Percentiles rank a stretch among this genome's conserved stretches.
Evolutionary conservation across 2,113 vertebrate species (phyloP).

Genomic region (Pungitius pungitius): DNA sequence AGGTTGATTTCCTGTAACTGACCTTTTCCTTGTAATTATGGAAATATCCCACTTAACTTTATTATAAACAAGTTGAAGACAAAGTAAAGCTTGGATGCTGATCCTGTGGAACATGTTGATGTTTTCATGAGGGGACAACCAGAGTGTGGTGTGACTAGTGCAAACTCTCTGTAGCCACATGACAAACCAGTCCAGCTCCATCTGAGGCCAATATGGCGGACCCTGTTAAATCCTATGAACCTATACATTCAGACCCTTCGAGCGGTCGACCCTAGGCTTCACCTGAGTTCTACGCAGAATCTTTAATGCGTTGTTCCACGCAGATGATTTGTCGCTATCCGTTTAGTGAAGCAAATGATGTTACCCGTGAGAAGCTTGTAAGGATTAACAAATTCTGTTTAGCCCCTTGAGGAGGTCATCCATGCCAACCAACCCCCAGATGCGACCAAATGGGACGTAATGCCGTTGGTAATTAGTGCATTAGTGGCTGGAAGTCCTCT

Average conservation of each 20-base stretch:
- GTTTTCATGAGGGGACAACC: neutral
- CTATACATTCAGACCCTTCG: neutral
- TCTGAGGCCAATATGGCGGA: neutral
- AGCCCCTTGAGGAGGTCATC: neutral
- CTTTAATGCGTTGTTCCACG: neutral
- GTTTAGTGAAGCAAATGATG: neutral
- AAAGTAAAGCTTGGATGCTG: neutral
- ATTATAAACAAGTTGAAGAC: neutral
- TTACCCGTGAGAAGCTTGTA: neutral
- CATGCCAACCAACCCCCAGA: conserved; percentile 7
- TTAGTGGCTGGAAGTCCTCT: conserved; percentile 13
- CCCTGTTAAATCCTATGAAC: neutral
- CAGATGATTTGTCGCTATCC: neutral
- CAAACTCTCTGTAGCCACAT: neutral
- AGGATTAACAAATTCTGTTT: conserved; percentile 4
- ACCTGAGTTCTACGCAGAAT: neutral
- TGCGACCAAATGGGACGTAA: conserved; percentile 5
- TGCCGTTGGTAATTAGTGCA: conserved; percentile 13
- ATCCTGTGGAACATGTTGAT: conserved; percentile 11
- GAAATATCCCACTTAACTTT: neutral
- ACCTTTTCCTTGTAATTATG: neutral
- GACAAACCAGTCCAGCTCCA: neutral
- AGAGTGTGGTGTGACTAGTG: neutral
- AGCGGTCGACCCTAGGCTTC: neutral
- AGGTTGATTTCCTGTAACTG: neutral